Conservation (phyloP, 2,888 invertebrate genomes). For the Macrophya alboannulata region DNA sequence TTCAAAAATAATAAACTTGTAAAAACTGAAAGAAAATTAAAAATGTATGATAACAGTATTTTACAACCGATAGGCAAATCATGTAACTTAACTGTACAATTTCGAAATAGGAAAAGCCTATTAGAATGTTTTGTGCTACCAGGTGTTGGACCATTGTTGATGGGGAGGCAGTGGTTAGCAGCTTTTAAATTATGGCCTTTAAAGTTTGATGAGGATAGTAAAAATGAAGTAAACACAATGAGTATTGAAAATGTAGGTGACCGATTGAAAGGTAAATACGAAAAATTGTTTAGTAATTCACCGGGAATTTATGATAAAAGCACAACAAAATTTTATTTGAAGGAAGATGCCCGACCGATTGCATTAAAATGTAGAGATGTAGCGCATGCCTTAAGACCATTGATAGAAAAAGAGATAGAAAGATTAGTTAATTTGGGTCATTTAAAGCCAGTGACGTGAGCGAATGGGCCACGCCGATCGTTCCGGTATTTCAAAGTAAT, state of each 20-base stretch:
- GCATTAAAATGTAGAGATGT: too few relatives aligned
- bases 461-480: too few relatives aligned
- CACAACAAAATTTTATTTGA: too few relatives aligned
- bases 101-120: too few relatives aligned
- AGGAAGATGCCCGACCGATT: too few relatives aligned
- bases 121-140: slow-evolving; percentile 14
- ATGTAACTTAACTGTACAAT: neutral
- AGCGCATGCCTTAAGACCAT: neutral
- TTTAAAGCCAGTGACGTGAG: too few relatives aligned
- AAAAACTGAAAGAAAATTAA: neutral
- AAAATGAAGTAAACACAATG: neutral
- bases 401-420: neutral
- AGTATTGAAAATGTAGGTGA: neutral
- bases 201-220: neutral
- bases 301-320: neutral
- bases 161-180: slow-evolving; percentile 15
- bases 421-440: neutral
- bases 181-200: slow-evolving; percentile 20
- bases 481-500: too few relatives aligned
- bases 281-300: neutral
- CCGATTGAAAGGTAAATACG: neutral
- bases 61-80: neutral
- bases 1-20: neutral
- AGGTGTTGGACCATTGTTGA: slow-evolving; percentile 3
- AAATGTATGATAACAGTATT: neutral